Evolutionary conservation across 2,797 vertebrate genomes (phyloP).

Genomic region (Coranthus polyacanthus): DNA sequence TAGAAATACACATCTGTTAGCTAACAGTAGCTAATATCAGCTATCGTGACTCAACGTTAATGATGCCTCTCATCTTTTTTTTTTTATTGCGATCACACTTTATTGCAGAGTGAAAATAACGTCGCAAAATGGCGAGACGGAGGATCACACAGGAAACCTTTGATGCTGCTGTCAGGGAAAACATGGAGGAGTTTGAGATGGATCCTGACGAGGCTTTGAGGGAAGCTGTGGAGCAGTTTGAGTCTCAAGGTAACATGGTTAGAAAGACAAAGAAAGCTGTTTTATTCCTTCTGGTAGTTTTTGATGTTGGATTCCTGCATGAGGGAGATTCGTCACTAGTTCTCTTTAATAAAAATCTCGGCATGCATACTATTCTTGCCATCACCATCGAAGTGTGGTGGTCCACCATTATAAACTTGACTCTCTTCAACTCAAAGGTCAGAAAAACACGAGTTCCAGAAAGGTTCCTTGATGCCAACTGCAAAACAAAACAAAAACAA

Average conservation of each 20-base stretch:
- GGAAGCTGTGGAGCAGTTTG: conserved; percentile 94
- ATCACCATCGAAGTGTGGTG: too few species aligned
- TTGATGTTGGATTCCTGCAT: too few species aligned
- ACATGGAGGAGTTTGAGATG: conserved; percentile 94
- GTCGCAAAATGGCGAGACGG: conserved; percentile 85
- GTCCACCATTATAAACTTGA: too few species aligned
- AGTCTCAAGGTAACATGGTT: conserved; percentile 90
- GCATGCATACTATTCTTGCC: too few species aligned
- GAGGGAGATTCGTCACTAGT: too few species aligned
- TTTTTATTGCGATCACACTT: background rate
- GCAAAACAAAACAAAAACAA: too few species aligned
- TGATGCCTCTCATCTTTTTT: background rate
- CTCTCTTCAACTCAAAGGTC: too few species aligned
- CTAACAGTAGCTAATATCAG: conserved; percentile 12
- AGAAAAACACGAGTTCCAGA: too few species aligned
- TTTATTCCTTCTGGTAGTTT: too few species aligned
- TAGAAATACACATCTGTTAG: background rate
- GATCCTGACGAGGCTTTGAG: conserved; percentile 89
- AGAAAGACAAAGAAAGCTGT: background rate
- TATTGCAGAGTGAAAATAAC: conserved; percentile 7
- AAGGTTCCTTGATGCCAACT: too few species aligned
- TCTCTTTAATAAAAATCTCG: too few species aligned
- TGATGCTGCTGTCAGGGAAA: conserved; percentile 92
- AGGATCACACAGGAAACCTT: conserved; percentile 96
- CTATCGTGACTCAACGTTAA: background rate